Evolutionary conservation across 2,888 invertebrate species (phyloP), one percentile per base, ranked within the genome.

Genomic region (Lasioglossum vierecki): DNA sequence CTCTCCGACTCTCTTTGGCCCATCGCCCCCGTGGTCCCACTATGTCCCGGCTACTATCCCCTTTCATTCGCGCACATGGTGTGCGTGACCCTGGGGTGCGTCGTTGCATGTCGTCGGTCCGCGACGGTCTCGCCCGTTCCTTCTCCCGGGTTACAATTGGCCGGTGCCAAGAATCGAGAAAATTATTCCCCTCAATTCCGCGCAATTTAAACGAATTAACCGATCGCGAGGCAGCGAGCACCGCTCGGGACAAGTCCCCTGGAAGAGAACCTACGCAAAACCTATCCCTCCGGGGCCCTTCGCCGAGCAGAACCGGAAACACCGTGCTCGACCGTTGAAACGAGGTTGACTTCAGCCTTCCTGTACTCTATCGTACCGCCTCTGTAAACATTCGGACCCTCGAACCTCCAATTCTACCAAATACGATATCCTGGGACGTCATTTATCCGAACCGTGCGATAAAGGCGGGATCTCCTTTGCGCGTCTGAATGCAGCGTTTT

Each of bases 121-220:
- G 88, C 85, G 86, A 76, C 70, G 80, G 57, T 11, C 60, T 63
- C 60, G 86, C 30, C 41, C 66, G 79, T 88, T 76, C 79, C 79
- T 89, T 88, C 89, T 91, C 89, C 91, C 83, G 89, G 90, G 70
- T 9, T 90, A 91, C 93, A 92, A 93, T 93, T 93, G 92, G 84
- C 71, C 85, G 86, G 91, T 84, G 91, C 91, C 91, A 92, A 93
- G 93, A 93, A 94, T 90, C 90, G 90, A 93, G 93, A 90, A 94
- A 94, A 93, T 94, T 93, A 92, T 94, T 93, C 91, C 90, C 92
- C 91, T 93, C 93, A 93, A 93, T 94, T 93, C 93, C 90, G 89
- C 91, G 93, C 93, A 93, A 93, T 94, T 94, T 94, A 92, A 93
- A 91, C 87, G 93, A 94, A 93, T 94, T 93, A 94, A 93, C 91